Evolutionary conservation across 2,888 invertebrate species (phyloP), one percentile per base, ranked within the genome.

Genomic region (Leucophora obtusa): DNA sequence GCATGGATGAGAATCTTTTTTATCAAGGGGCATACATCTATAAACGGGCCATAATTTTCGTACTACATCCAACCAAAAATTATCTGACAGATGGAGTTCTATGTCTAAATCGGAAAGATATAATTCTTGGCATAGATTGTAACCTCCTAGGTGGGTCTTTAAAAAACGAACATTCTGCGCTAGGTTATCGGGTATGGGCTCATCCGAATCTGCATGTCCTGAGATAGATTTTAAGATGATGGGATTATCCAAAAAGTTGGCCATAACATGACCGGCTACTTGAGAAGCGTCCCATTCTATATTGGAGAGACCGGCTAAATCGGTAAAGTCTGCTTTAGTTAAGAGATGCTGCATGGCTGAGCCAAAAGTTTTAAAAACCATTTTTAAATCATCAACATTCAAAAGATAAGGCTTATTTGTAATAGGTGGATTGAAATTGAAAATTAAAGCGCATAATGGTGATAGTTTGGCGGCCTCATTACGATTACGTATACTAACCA

Each of bases 221-320:
- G 95, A 95, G 63, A 98, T 92, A 0, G 92, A 90, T 85, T 92
- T 91, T 38, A 93, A 88, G 2, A 92, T 92, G 21, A 91, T 86
- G 0, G 93, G 92, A 84, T 96, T 94, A 83, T 93, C 94, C 8
- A 96, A 90, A 94, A 96, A 97, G 87, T 95, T 94, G 0, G 93
- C 92, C 93, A 98, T 93, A 70, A 98, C 95, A 85, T 96, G 92
- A 0, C 96, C 94, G 79, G 95, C 94, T 0, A 97, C 93, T 87
- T 95, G 95, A 0, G 96, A 94, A 0, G 96, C 96, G 90, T 99
- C 99, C 97, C 97, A 97, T 91, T 98, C 98, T 0, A 98, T 93
- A 88, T 96, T 96, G 0, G 94, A 94, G 21, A 95, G 91, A 0
- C 98, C 98, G 2, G 97, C 93, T 0, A 97, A 93, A 88, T 97